These are phyloP conservation scores for Grammomys surdaster DNA, from an alignment of 2,113 vertebrate species.

Conservation along the genomic window DNA sequence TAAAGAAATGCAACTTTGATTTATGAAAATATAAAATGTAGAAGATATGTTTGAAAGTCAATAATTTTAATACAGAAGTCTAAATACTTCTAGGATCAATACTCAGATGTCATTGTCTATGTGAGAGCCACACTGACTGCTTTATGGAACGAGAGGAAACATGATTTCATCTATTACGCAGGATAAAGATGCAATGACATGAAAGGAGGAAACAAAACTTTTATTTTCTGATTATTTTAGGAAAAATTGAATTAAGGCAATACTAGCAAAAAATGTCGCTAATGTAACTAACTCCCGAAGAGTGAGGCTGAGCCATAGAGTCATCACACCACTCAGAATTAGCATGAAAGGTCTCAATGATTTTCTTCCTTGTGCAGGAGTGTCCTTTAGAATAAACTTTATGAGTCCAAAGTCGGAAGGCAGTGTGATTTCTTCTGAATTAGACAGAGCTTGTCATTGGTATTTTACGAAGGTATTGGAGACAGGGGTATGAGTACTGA, in stretches of 20 bases:
- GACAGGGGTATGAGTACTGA: not conserved
- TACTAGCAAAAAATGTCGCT: not conserved
- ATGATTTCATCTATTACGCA: not conserved
- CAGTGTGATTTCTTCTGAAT: not conserved
- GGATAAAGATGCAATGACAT: not conserved
- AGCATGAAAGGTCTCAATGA: not conserved
- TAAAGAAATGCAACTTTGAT: not conserved
- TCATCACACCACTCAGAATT: not conserved
- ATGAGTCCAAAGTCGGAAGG: conserved; percentile 6
- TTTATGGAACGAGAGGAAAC: not conserved
- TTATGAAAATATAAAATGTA: not conserved
- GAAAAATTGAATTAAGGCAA: not conserved
- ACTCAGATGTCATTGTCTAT: not conserved
- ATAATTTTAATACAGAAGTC: not conserved
- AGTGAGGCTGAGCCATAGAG: not conserved
- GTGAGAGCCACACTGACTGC: not conserved
- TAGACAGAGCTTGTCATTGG: conserved; percentile 38
- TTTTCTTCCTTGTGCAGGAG: not conserved
- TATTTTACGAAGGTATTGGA: conserved; percentile 43
- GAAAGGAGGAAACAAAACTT: not conserved
- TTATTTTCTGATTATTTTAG: not conserved
- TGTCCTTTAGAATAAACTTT: not conserved
- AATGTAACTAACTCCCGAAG: not conserved
- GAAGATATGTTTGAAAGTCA: not conserved
- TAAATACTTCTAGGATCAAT: not conserved